Percentiles rank a stretch among this genome's conserved stretches.
phyloP scores from a whole-genome alignment of 2,888 invertebrate genomes.

The Tiphia femorata region DNA sequence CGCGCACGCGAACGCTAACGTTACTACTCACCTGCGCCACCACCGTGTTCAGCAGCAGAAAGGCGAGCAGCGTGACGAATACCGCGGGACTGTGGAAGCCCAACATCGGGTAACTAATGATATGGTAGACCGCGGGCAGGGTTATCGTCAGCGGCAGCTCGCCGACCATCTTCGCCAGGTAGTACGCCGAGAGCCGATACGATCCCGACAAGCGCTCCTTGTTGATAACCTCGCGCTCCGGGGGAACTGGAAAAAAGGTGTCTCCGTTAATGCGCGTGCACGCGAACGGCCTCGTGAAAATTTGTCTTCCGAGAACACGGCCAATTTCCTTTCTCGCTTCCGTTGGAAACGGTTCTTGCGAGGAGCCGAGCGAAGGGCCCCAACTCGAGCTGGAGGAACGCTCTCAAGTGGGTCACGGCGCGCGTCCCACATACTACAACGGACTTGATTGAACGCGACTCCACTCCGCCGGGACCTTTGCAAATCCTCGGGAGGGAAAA shows the following conservation, averaged over 20 bases:
- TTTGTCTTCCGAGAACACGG: background rate
- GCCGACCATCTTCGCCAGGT: conserved; percentile 85
- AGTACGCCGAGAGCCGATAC: conserved; percentile 84
- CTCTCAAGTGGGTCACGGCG: conserved; percentile 37
- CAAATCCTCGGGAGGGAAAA: conserved; percentile 42
- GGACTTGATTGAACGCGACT: conserved; percentile 43
- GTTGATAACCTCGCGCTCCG: conserved; percentile 83
- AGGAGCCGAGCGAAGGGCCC: conserved; percentile 26
- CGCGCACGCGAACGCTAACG: background rate
- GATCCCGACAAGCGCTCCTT: conserved; percentile 85
- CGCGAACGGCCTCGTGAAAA: background rate
- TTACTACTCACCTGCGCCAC: conserved; percentile 76
- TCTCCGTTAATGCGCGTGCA: background rate
- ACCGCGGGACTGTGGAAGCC: conserved; percentile 76
- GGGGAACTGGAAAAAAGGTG: conserved; percentile 74
- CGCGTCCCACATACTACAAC: conserved; percentile 34
- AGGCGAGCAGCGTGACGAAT: conserved; percentile 78
- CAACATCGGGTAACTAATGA: conserved; percentile 83
- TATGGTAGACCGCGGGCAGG: conserved; percentile 81
- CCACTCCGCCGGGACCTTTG: conserved; percentile 36
- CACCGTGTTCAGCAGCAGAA: conserved; percentile 79
- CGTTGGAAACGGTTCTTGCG: background rate
- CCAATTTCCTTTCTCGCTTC: background rate
- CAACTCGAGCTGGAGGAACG: conserved; percentile 19
- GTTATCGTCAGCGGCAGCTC: conserved; percentile 82